Evolutionary conservation across 1,140 invertebrate species (phyloP).

Genomic region (Penaeus chinensis): DNA sequence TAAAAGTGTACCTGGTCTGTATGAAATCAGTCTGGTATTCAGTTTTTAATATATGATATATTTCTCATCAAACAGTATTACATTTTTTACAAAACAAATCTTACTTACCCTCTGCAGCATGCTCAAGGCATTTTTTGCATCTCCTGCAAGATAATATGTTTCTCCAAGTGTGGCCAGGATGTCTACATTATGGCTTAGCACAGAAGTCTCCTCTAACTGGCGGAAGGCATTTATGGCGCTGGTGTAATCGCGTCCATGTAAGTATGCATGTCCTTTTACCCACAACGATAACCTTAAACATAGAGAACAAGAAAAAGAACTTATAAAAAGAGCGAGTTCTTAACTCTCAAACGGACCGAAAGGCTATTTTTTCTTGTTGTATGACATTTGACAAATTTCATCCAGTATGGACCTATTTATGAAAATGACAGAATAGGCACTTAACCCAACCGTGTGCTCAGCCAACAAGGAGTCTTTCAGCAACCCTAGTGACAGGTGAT

Average conservation of each 20-base stretch:
- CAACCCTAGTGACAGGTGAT: too few relatives aligned
- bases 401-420: neutral
- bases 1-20: too few relatives aligned
- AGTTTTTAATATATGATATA: too few relatives aligned
- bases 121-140: conserved; percentile 66
- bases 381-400: too few relatives aligned
- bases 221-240: conserved; percentile 75
- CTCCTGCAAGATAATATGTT: conserved; percentile 75
- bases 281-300: conserved; percentile 75
- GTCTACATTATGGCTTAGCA: conserved; percentile 76
- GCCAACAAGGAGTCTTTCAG: too few relatives aligned
- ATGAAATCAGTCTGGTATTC: too few relatives aligned
- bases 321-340: neutral
- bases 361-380: neutral
- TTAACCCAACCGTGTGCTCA: neutral
- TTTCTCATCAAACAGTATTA: too few relatives aligned
- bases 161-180: conserved; percentile 76
- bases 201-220: conserved; percentile 74
- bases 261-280: conserved; percentile 77
- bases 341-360: neutral
- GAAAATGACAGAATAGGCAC: neutral
- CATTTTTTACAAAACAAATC: neutral
- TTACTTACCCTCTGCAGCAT: conserved; percentile 63
- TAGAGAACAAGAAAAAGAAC: conserved; percentile 67
- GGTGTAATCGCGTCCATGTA: conserved; percentile 75